phyloP scores from a whole-genome alignment of 2,113 vertebrate genomes.

The Diadophis punctatus region DNA sequence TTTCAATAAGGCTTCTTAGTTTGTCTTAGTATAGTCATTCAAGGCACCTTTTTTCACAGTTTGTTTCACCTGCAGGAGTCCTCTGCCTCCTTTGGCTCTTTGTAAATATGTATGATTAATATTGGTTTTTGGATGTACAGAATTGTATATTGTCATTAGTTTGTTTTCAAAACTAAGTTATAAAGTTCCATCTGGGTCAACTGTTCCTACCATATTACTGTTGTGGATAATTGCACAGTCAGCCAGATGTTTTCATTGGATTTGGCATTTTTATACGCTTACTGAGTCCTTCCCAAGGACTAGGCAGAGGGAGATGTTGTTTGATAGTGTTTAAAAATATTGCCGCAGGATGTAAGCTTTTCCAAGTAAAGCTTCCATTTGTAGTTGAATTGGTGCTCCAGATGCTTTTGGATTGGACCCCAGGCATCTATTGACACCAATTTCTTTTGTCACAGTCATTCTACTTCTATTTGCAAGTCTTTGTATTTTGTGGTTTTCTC shows the following conservation, averaged over 20 bases:
- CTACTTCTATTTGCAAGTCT: not conserved
- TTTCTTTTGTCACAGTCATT: not conserved
- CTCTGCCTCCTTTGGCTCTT: not conserved
- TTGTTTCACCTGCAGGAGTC: not conserved
- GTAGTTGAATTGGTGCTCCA: not conserved
- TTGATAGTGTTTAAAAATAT: not conserved
- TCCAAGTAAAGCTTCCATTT: not conserved
- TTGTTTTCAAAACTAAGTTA: not conserved
- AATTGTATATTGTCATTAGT: not conserved
- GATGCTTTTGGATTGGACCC: not conserved
- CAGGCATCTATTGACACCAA: not conserved
- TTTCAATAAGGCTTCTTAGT: not conserved
- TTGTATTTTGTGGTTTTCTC: not conserved
- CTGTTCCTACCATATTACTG: not conserved
- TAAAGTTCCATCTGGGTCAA: not conserved
- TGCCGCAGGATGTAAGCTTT: not conserved
- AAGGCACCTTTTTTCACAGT: not conserved
- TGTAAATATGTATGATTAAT: not conserved
- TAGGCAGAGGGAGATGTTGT: not conserved
- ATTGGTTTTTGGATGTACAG: not conserved
- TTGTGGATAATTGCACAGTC: not conserved
- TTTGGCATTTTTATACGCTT: not conserved
- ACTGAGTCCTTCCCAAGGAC: not conserved
- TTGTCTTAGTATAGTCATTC: not conserved
- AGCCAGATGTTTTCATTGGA: not conserved